A percentile compares a stretch with the other conserved stretches of the same genome.
Evolutionary conservation across 2,797 vertebrate genomes (phyloP).

Genomic region (Furcifer pardalis): DNA sequence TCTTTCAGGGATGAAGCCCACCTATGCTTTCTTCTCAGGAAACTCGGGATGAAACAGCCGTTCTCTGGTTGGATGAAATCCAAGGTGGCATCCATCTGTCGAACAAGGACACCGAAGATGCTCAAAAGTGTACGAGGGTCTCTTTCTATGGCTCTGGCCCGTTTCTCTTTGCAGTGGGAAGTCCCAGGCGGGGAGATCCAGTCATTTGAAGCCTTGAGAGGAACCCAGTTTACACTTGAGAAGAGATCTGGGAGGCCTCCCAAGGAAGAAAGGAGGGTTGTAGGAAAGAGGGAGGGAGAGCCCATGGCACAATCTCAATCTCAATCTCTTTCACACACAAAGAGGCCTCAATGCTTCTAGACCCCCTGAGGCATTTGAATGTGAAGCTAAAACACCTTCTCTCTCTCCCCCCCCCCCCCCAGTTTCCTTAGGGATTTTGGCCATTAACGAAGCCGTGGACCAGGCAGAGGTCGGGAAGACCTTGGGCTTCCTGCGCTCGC

Average conservation of each 20-base stretch:
- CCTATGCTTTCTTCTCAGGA: conserved; percentile 77
- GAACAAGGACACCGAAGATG: conserved; percentile 92
- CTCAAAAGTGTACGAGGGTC: conserved; percentile 88
- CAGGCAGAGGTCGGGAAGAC: conserved; percentile 82
- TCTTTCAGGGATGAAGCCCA: not conserved
- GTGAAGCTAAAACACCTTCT: not conserved
- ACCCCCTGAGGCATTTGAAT: too few relatives aligned
- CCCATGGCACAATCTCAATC: too few relatives aligned
- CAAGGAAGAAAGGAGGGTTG: too few relatives aligned
- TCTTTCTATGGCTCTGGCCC: rapidly evolving
- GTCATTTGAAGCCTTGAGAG: not conserved
- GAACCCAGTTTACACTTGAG: too few relatives aligned
- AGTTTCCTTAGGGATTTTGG: conserved; percentile 91
- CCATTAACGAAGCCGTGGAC: conserved; percentile 90
- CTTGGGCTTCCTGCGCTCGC: conserved; percentile 82
- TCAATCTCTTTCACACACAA: too few relatives aligned
- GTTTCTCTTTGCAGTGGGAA: too few relatives aligned
- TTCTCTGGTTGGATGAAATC: conserved; percentile 98
- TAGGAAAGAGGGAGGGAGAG: too few relatives aligned
- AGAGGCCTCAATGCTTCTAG: too few relatives aligned
- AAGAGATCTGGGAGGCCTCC: too few relatives aligned
- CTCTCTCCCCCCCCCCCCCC: too few relatives aligned
- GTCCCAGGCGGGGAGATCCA: too few relatives aligned
- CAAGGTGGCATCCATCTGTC: conserved; percentile 88
- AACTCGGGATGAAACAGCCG: conserved; percentile 92